A percentile compares a stretch with the other conserved stretches of the same genome.
phyloP scores from a whole-genome alignment of 1,140 invertebrate genomes.

The Diachasma alloeum region DNA sequence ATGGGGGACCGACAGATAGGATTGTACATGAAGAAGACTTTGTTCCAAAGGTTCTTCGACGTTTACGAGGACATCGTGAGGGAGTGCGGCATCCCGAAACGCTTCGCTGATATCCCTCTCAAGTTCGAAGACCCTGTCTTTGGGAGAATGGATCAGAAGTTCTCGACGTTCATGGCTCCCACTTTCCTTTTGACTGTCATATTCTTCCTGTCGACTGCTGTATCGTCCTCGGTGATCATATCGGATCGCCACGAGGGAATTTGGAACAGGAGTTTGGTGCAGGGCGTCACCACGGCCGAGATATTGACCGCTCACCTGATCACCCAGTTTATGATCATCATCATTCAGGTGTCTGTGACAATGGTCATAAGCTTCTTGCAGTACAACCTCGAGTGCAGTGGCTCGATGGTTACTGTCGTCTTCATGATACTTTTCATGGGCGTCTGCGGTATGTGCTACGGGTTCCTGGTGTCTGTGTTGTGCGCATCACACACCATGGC shows the following conservation, averaged over 20 bases:
- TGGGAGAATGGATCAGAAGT: slow-evolving; percentile 72
- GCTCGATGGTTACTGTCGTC: slow-evolving; percentile 68
- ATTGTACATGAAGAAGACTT: slow-evolving; percentile 69
- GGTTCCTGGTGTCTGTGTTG: slow-evolving; percentile 82
- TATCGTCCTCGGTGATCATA: slow-evolving; percentile 83
- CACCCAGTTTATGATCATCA: slow-evolving; percentile 77
- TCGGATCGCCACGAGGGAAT: slow-evolving; percentile 82
- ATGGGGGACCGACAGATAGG: slow-evolving; percentile 80
- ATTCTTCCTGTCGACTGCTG: slow-evolving; percentile 76
- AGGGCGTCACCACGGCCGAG: slow-evolving; percentile 74
- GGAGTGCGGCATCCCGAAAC: slow-evolving; percentile 69
- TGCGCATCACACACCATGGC: slow-evolving; percentile 81
- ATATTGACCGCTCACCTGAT: slow-evolving; percentile 79
- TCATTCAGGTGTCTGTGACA: slow-evolving; percentile 73
- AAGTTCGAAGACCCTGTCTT: slow-evolving; percentile 75
- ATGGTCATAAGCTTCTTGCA: slow-evolving; percentile 70
- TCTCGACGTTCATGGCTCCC: slow-evolving; percentile 13
- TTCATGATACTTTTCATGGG: slow-evolving; percentile 69
- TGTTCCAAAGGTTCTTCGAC: slow-evolving; percentile 71
- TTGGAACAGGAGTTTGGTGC: slow-evolving; percentile 78
- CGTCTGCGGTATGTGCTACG: slow-evolving; percentile 76
- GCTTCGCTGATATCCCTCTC: slow-evolving; percentile 69
- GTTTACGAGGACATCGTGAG: slow-evolving; percentile 67
- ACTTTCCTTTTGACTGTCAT: not conserved
- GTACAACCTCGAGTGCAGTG: slow-evolving; percentile 70